Conservation (phyloP, 2,888 invertebrate species). For the Eristalinus sepulchralis region DNA sequence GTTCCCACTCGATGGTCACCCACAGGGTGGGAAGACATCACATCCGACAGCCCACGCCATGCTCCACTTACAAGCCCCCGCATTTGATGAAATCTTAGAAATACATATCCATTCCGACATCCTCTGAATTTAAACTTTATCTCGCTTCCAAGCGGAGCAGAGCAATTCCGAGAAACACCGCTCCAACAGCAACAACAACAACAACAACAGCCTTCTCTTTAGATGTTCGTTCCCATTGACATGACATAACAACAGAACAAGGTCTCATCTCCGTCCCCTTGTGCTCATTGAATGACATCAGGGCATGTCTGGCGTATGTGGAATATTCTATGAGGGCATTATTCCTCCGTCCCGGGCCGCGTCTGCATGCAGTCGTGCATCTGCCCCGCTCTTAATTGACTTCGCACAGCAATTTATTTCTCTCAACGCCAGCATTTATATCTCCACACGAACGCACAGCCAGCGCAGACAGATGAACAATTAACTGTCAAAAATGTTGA, state of each 20-base stretch:
- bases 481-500: not conserved
- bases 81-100: not conserved
- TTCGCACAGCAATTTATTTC: not conserved
- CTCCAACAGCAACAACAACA: not conserved
- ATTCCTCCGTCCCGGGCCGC: not conserved
- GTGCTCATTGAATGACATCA: not conserved
- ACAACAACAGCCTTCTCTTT: not conserved
- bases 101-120: not conserved
- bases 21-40: too few species aligned
- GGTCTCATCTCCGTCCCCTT: not conserved
- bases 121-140: not conserved
- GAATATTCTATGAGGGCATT: slow-evolving; percentile 8
- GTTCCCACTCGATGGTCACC: too few species aligned
- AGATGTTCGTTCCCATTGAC: not conserved
- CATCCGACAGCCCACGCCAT: not conserved
- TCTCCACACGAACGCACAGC: not conserved
- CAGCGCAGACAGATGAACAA: not conserved
- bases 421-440: not conserved
- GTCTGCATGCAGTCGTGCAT: slow-evolving; percentile 17
- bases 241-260: not conserved
- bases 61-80: not conserved
- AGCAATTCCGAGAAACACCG: not conserved
- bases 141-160: not conserved
- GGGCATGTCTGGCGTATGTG: slow-evolving; percentile 31
- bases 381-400: slow-evolving; percentile 8